These are phyloP conservation scores for Sphecodes monilicornis DNA, from an alignment of 2,888 invertebrate genomes.

Conservation along the genomic window DNA sequence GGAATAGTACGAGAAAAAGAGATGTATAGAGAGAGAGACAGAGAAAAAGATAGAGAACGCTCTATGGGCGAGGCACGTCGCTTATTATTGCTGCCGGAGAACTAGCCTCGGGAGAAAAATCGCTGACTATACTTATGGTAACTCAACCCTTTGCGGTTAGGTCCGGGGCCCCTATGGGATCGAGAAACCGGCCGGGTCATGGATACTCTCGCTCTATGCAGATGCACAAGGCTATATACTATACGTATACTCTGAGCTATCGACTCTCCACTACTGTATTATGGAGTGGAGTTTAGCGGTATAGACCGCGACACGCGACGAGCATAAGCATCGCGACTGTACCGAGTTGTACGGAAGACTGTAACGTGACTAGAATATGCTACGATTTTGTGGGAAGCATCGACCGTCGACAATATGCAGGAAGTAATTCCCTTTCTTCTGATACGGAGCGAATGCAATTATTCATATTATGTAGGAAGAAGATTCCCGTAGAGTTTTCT, in stretches of 20 bases:
- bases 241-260: not conserved
- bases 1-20: not conserved
- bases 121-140: conserved; percentile 8
- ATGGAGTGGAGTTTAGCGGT: conserved; percentile 1
- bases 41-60: not conserved
- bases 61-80: conserved; percentile 6
- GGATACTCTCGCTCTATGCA: conserved; percentile 6
- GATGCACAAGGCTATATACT: not conserved
- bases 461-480: not conserved
- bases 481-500: not conserved
- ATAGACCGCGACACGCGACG: not conserved
- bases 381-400: conserved; percentile 4
- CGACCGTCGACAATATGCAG: not conserved
- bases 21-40: not conserved
- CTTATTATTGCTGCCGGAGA: conserved; percentile 14
- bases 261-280: conserved; percentile 8
- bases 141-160: conserved; percentile 16
- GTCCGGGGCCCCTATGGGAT: not conserved
- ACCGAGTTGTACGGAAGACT: not conserved
- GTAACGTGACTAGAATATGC: conserved; percentile 9
- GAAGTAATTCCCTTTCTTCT: not conserved
- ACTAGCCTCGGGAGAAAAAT: conserved; percentile 6
- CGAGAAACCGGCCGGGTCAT: conserved; percentile 12
- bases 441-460: not conserved
- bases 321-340: not conserved